These are phyloP conservation scores for Leptopilina syphax DNA, from an alignment of 2,888 invertebrate genomes.

Conservation along the genomic window DNA sequence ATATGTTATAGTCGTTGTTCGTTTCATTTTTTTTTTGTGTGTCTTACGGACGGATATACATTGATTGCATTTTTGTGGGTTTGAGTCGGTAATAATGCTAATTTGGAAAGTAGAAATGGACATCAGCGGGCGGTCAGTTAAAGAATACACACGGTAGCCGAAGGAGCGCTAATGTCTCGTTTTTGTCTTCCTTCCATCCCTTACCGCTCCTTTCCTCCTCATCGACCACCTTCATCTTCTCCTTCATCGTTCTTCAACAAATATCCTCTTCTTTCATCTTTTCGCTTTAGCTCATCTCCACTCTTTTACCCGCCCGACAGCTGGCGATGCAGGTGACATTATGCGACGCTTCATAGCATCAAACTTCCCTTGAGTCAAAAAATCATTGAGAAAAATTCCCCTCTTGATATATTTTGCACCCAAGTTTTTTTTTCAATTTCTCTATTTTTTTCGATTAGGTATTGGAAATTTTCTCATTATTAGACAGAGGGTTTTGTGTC, in stretches of 20 bases:
- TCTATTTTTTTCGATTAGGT: too few relatives aligned
- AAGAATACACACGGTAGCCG: conserved; percentile 64
- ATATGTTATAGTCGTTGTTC: conserved; percentile 51
- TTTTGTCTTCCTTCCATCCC: conserved; percentile 60
- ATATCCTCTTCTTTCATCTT: conserved; percentile 47
- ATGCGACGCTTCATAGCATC: conserved; percentile 65
- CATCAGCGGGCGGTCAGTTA: conserved; percentile 71
- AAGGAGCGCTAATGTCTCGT: conserved; percentile 68
- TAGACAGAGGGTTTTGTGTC: too few relatives aligned
- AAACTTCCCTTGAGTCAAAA: too few relatives aligned
- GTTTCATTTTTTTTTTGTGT: conserved; percentile 53
- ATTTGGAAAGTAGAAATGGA: conserved; percentile 73
- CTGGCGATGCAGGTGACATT: conserved; percentile 69
- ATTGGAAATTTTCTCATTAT: too few relatives aligned
- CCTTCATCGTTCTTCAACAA: conserved; percentile 45
- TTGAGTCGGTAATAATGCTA: conserved; percentile 71
- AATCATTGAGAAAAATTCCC: too few relatives aligned
- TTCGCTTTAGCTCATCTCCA: conserved; percentile 44
- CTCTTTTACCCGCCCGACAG: conserved; percentile 54
- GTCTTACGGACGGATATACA: conserved; percentile 61
- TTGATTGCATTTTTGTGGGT: conserved; percentile 71
- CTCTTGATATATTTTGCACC: too few relatives aligned
- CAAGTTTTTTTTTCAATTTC: too few relatives aligned
- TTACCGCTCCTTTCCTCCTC: conserved; percentile 42
- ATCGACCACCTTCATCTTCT: conserved; percentile 39